Percentiles rank a stretch among this genome's conserved stretches.
These are phyloP conservation scores for Lasioglossum zephyrum DNA, from an alignment of 2,888 invertebrate species.

Conservation along the genomic window DNA sequence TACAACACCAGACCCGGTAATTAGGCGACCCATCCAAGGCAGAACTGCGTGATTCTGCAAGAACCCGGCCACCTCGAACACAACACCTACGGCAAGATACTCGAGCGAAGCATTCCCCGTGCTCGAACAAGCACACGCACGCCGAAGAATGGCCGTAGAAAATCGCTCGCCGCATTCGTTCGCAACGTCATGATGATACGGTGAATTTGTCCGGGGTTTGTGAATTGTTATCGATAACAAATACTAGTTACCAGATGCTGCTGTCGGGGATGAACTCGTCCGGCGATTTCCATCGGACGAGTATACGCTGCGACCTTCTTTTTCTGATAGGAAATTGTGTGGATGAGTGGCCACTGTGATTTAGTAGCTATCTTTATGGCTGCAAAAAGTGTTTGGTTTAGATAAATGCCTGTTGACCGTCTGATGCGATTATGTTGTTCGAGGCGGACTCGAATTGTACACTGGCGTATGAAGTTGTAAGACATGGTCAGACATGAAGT, in stretches of 20 bases:
- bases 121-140: neutral
- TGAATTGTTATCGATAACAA: neutral
- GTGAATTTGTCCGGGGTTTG: conserved; percentile 36
- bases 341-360: neutral
- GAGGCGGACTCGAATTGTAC: no score
- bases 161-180: neutral
- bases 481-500: no score
- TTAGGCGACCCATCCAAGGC: conserved; percentile 67
- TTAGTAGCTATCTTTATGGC: neutral
- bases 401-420: neutral
- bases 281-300: neutral
- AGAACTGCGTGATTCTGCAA: conserved; percentile 45
- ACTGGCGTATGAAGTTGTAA: no score
- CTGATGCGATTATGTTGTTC: neutral
- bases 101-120: conserved; percentile 10
- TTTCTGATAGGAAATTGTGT: neutral
- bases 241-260: neutral
- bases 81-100: conserved; percentile 33
- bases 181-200: conserved; percentile 23
- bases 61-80: conserved; percentile 37
- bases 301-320: neutral
- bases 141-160: conserved; percentile 11
- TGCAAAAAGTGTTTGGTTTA: conserved; percentile 1
- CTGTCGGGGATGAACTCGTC: neutral
- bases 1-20: conserved; percentile 62